A percentile compares a stretch with the other conserved stretches of the same genome.
These are phyloP conservation scores for Plemyria rubiginata DNA, from an alignment of 2,888 invertebrate species.

Conservation along the genomic window DNA sequence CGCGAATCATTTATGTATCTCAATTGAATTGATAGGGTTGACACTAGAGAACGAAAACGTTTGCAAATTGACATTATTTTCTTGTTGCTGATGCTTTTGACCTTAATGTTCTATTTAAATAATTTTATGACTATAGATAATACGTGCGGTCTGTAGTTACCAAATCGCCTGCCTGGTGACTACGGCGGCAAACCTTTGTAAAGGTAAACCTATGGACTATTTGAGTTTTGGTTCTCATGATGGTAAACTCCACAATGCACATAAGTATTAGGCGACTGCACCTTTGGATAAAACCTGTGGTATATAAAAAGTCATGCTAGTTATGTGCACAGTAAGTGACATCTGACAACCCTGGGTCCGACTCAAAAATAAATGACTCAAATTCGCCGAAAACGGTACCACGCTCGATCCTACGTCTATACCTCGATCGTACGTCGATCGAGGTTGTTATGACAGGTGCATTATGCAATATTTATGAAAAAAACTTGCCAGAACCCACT, in stretches of 20 bases:
- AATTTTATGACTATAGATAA: too few relatives aligned
- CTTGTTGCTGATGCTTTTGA: background rate
- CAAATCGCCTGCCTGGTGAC: too few relatives aligned
- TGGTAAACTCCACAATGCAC: too few relatives aligned
- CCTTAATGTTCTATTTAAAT: too few relatives aligned
- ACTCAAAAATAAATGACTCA: constrained; percentile 15
- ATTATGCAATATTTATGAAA: constrained; percentile 45
- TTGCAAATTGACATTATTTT: constrained; percentile 7
- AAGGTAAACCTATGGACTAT: too few relatives aligned
- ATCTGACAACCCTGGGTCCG: constrained; percentile 25
- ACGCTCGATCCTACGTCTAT: too few relatives aligned
- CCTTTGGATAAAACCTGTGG: too few relatives aligned
- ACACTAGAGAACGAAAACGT: background rate
- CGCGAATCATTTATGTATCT: constrained; percentile 18
- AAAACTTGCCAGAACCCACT: constrained; percentile 50
- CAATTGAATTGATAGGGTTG: constrained; percentile 28
- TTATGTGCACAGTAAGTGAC: background rate
- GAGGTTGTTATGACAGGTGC: constrained; percentile 44
- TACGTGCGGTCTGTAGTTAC: too few relatives aligned
- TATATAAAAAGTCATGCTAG: too few relatives aligned
- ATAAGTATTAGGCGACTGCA: too few relatives aligned
- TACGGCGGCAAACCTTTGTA: too few relatives aligned
- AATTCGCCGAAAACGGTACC: constrained; percentile 35
- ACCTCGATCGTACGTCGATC: constrained; percentile 31
- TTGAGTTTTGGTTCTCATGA: too few relatives aligned